Evolutionary conservation across 2,797 vertebrate genomes (phyloP).

Genomic region (Rhabdomys pumilio): DNA sequence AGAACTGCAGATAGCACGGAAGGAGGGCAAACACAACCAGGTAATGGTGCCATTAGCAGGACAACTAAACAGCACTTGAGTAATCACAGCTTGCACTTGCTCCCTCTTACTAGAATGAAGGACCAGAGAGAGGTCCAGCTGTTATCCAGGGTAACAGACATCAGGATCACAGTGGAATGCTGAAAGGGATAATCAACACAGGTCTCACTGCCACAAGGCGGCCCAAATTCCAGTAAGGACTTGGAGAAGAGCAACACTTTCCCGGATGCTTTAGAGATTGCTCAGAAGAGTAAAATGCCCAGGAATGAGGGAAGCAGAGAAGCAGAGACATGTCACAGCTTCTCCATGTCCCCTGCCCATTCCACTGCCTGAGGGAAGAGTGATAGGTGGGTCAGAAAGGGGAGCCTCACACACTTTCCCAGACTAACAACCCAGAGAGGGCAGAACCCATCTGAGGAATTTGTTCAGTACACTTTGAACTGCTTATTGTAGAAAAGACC

Average conservation of each 20-base stretch:
- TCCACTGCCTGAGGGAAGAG: background rate
- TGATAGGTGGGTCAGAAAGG: background rate
- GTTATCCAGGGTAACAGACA: background rate
- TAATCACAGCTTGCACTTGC: background rate
- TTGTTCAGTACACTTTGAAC: slow-evolving; percentile 12
- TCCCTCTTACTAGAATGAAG: slow-evolving; percentile 33
- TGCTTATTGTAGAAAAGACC: background rate
- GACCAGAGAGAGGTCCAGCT: background rate
- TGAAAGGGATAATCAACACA: background rate
- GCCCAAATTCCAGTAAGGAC: background rate
- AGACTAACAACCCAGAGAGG: background rate
- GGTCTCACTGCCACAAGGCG: background rate
- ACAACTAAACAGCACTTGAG: background rate
- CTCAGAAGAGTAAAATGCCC: background rate
- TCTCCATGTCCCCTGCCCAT: background rate
- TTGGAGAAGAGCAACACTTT: background rate
- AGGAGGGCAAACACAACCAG: slow-evolving; percentile 8
- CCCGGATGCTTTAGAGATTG: background rate
- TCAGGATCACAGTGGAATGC: background rate
- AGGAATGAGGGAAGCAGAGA: background rate
- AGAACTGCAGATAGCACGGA: background rate
- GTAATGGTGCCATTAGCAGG: background rate
- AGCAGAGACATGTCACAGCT: background rate
- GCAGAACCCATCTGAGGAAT: background rate
- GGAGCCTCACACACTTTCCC: background rate